phyloP scores from a whole-genome alignment of 2,113 vertebrate genomes.

The Xenopus laevis region DNA sequence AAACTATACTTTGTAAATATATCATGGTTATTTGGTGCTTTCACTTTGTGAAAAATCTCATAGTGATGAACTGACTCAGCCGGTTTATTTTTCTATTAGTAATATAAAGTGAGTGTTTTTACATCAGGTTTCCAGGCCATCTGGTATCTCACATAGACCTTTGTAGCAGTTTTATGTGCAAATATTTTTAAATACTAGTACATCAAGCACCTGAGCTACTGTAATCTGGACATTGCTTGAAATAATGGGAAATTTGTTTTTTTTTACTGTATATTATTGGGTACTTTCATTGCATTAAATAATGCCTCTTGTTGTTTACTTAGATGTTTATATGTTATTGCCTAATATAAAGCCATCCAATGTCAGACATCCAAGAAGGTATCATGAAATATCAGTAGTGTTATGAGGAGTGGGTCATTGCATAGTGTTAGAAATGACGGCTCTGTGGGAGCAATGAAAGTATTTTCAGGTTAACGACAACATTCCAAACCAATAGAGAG shows the following conservation, averaged over 20 bases:
- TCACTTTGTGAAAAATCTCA: not conserved
- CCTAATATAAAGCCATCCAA: no score
- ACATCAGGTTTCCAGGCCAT: not conserved
- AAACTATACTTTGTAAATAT: not conserved
- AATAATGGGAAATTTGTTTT: not conserved
- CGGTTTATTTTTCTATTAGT: not conserved
- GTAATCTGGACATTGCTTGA: slow-evolving; percentile 22
- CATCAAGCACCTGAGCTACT: not conserved
- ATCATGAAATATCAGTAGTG: no score
- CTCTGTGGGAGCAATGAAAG: no score
- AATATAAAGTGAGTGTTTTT: not conserved
- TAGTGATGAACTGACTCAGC: no score
- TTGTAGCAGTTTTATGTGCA: not conserved
- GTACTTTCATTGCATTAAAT: not conserved
- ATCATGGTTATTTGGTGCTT: not conserved
- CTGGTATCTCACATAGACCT: not conserved
- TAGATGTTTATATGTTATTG: no score
- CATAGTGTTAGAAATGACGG: no score
- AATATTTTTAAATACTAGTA: not conserved
- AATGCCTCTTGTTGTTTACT: no score
- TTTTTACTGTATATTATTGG: not conserved
- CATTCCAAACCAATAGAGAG: no score
- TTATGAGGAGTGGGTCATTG: no score
- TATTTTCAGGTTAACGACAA: no score
- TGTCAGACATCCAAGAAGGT: no score